phyloP scores from a whole-genome alignment of 2,797 vertebrate genomes.

The Ambastaia sidthimunki region DNA sequence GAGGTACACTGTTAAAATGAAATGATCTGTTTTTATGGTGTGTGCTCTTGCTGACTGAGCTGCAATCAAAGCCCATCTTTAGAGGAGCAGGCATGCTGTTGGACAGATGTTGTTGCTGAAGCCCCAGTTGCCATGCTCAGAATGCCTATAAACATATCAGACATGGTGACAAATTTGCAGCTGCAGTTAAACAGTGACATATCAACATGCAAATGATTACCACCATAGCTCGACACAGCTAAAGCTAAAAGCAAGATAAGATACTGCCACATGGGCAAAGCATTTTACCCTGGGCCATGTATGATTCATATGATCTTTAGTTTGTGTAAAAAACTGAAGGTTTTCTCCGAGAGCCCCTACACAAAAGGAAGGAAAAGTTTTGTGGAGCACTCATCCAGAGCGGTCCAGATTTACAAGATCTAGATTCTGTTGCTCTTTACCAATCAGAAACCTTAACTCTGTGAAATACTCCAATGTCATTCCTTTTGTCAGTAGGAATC shows the following conservation, averaged over 20 bases:
- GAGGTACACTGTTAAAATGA: constrained; percentile 61
- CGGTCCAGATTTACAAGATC: constrained; percentile 48
- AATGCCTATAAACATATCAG: constrained; percentile 34
- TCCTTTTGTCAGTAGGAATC: constrained; percentile 67
- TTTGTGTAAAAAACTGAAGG: constrained; percentile 41
- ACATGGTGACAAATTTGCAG: constrained; percentile 17
- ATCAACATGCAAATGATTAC: constrained; percentile 45
- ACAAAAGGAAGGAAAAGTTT: constrained; percentile 45
- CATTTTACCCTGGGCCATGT: constrained; percentile 6
- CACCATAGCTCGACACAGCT: constrained; percentile 30
- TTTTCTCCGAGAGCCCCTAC: constrained; percentile 36
- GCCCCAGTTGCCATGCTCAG: constrained; percentile 31
- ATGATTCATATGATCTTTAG: constrained; percentile 43
- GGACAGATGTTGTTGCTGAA: constrained; percentile 47
- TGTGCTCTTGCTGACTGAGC: constrained; percentile 50
- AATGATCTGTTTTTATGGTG: constrained; percentile 57
- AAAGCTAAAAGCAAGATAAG: constrained; percentile 28
- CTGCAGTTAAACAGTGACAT: constrained; percentile 29
- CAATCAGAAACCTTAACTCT: constrained; percentile 33
- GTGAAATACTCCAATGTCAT: constrained; percentile 49
- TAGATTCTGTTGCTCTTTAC: constrained; percentile 42
- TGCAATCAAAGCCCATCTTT: constrained; percentile 51
- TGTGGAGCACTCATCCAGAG: constrained; percentile 37
- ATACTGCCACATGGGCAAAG: constrained; percentile 14
- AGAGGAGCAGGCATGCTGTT: constrained; percentile 43